Base-by-base conservation (phyloP, 23 tunicate genomes). In the Halocynthia roretzi region DNA sequence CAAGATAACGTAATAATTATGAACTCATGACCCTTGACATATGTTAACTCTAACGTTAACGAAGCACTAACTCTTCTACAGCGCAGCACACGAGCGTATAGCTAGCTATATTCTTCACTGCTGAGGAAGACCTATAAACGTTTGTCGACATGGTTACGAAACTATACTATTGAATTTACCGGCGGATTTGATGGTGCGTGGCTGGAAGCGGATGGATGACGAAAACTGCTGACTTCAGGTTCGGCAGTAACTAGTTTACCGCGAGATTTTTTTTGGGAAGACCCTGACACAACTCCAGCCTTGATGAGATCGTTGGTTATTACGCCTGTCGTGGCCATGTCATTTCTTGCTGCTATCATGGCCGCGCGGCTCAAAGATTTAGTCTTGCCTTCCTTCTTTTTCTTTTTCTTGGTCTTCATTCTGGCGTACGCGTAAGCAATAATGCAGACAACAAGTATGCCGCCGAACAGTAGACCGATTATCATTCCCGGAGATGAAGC, bases 381-480 rank as follows among this genome's bases (percentile, higher is more conserved):
- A 67, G 71, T 10, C 23, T 67, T 67, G 8, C 48, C 64, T 17
- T 51, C 19, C 52, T 20, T 7, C 52, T 82, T 84, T 22, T 57
- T 40, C 50, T 80, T 89, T 61, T 80, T 57, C 2, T 75, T 65
- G 62, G 80, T 80, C 4, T 80, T 80, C 82, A 77, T 80, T 60
- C 80, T 84, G 53, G 96, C 96, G 78, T 89, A 89, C 14, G 21
- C 66, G 62, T 85, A 64, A 6, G 85, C 96, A 52, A 89, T 60
- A 18, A 89, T 15, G 10, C 80, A 60, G 40, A 89, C 88, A 5
- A 75, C 88, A 14, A 80, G 73, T 15, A 89, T 40, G 8, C 88
- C 88, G 15, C 87, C 96, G 73, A 89, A 81, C 31, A 89, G 76
- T 0, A 80, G 89, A 31, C 96, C 96, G 17, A 89, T 80, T n/a